Percentiles rank a stretch among this genome's conserved stretches.
These are phyloP conservation scores for Pogonocichla stellata DNA, from an alignment of 2,113 vertebrate species.

Conservation along the genomic window DNA sequence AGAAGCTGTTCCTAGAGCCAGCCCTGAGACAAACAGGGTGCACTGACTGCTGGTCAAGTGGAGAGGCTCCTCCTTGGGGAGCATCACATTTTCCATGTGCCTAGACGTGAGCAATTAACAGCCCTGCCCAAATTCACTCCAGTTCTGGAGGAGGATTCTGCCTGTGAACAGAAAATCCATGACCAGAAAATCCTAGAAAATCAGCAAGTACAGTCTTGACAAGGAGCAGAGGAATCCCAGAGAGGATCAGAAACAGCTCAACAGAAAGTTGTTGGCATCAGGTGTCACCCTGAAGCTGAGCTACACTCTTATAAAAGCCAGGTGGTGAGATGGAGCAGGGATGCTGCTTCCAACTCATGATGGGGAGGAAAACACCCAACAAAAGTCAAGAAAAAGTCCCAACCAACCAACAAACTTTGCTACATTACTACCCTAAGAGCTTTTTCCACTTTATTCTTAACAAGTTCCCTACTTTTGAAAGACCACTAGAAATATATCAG, in stretches of 20 bases:
- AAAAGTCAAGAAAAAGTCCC: neutral
- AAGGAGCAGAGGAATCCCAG: neutral
- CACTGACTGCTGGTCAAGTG: neutral
- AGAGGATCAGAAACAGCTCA: neutral
- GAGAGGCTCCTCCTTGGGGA: neutral
- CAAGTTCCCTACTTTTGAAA: neutral
- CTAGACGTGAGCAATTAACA: rapidly evolving
- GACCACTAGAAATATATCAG: neutral
- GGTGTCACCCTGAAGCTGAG: neutral
- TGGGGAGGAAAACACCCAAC: rapidly evolving
- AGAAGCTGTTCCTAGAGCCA: neutral
- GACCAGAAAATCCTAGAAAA: neutral
- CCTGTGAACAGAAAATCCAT: rapidly evolving
- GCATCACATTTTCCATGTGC: rapidly evolving
- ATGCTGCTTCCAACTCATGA: neutral
- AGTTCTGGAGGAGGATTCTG: neutral
- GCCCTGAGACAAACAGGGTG: neutral
- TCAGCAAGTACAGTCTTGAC: rapidly evolving
- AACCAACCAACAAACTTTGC: neutral
- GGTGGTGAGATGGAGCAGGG: neutral
- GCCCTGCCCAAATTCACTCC: neutral
- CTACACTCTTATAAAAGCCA: neutral
- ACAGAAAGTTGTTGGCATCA: neutral
- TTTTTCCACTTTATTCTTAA: neutral
- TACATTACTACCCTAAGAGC: neutral